Percentiles rank a stretch among this genome's conserved stretches.
Evolutionary conservation across 2,888 invertebrate species (phyloP).

Genomic region (Hoplodrina blanda): DNA sequence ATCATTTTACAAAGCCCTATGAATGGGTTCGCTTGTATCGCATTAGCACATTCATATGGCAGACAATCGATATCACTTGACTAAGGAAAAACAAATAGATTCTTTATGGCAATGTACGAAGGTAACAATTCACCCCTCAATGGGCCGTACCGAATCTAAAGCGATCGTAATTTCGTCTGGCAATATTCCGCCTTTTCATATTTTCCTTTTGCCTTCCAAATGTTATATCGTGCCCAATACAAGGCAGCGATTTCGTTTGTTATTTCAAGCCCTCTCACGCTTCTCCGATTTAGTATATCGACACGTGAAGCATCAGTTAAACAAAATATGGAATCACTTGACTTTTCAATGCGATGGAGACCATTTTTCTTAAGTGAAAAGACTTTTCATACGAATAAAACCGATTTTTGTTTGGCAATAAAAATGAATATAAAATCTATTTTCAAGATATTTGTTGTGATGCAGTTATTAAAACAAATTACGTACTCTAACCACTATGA

Average conservation of each 20-base stretch:
- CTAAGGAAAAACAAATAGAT: conserved; percentile 86
- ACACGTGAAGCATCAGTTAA: conserved; percentile 84
- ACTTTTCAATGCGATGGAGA: conserved; percentile 59
- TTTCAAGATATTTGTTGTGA: too few relatives aligned
- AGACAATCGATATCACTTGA: conserved; percentile 79
- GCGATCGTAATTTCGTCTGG: conserved; percentile 89
- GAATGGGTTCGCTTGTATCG: conserved; percentile 61
- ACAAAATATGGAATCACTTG: conserved; percentile 79
- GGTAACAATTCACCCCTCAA: conserved; percentile 89
- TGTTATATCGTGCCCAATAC: conserved; percentile 86
- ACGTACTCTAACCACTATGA: too few relatives aligned
- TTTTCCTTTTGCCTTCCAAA: conserved; percentile 87
- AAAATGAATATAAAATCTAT: neutral
- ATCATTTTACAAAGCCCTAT: conserved; percentile 57
- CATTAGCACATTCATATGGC: conserved; percentile 68
- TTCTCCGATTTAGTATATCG: conserved; percentile 85
- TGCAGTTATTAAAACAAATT: too few relatives aligned
- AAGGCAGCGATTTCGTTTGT: conserved; percentile 88
- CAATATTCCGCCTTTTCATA: conserved; percentile 89
- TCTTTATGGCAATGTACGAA: conserved; percentile 87
- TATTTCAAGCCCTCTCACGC: conserved; percentile 86
- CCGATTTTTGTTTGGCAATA: neutral
- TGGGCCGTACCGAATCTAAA: conserved; percentile 88
- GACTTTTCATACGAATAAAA: conserved; percentile 5
- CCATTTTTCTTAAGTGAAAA: conserved; percentile 12